These are phyloP conservation scores for Oscheius sp. DNA, from an alignment of 2,888 invertebrate species.

Conservation along the genomic window DNA sequence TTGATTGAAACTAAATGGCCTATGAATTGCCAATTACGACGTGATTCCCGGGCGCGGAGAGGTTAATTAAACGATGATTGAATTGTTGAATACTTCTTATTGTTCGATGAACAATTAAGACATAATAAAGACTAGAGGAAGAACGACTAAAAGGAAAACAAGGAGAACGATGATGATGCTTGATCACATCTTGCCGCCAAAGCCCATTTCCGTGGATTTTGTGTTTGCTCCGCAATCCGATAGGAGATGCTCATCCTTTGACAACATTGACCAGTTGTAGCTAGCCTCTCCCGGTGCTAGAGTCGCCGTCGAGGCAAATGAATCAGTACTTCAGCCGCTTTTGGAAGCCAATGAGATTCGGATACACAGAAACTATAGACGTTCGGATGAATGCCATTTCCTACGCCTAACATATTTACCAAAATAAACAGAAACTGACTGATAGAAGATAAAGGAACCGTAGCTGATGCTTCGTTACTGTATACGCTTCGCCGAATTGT, in stretches of 20 bases:
- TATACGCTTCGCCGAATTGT: slow-evolving; percentile 5
- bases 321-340: slow-evolving; percentile 5
- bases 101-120: no score
- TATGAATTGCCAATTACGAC: no score
- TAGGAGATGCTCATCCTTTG: no score
- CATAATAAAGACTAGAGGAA: no score
- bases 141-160: no score
- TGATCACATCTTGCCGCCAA: neutral
- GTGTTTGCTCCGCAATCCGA: no score
- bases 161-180: no score
- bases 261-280: slow-evolving; percentile 16
- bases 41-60: no score
- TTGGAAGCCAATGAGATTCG: slow-evolving; percentile 3
- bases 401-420: neutral
- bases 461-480: neutral
- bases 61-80: no score
- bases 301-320: slow-evolving; percentile 12
- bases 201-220: slow-evolving; percentile 9
- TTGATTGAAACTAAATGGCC: no score
- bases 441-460: neutral
- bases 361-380: slow-evolving; percentile 10
- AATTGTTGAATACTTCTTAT: no score
- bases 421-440: neutral
- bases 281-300: slow-evolving; percentile 6
- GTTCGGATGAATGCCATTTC: neutral